These are phyloP conservation scores for Crocuta crocuta DNA, from an alignment of 2,113 vertebrate species.

Conservation along the genomic window DNA sequence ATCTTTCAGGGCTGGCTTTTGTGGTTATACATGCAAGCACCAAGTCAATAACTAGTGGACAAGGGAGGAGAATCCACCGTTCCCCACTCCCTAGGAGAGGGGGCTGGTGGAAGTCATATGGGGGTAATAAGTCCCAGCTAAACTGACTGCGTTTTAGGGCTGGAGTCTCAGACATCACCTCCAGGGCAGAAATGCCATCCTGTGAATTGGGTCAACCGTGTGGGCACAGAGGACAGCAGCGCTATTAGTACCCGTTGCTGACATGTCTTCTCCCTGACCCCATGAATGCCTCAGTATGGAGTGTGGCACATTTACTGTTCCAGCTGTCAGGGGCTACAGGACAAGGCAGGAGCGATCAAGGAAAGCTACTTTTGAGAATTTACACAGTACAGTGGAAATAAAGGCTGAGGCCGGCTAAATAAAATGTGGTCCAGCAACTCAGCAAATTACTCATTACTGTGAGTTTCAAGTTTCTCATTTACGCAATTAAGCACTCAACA, in stretches of 20 bases:
- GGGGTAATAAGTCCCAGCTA: not conserved
- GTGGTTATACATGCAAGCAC: not conserved
- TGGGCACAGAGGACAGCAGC: not conserved
- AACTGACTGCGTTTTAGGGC: not conserved
- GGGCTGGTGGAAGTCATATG: not conserved
- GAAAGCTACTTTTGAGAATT: not conserved
- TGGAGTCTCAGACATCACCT: not conserved
- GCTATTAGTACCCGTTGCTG: not conserved
- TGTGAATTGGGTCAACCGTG: not conserved
- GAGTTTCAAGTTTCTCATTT: not conserved
- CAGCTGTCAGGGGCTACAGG: no score
- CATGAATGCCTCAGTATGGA: not conserved
- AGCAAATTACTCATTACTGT: not conserved
- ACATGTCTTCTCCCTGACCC: not conserved
- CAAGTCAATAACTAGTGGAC: not conserved
- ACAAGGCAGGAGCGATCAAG: not conserved
- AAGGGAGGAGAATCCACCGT: not conserved
- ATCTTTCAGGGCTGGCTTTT: not conserved
- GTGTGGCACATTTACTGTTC: not conserved
- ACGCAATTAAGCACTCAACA: not conserved
- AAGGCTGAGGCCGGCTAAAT: not conserved
- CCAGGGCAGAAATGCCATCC: accelerated
- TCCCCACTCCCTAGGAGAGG: no score
- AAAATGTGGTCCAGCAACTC: not conserved
- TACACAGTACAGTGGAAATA: not conserved